Evolutionary conservation across 2,797 vertebrate genomes (phyloP).

Genomic region (Otolemur crassicaudatus): DNA sequence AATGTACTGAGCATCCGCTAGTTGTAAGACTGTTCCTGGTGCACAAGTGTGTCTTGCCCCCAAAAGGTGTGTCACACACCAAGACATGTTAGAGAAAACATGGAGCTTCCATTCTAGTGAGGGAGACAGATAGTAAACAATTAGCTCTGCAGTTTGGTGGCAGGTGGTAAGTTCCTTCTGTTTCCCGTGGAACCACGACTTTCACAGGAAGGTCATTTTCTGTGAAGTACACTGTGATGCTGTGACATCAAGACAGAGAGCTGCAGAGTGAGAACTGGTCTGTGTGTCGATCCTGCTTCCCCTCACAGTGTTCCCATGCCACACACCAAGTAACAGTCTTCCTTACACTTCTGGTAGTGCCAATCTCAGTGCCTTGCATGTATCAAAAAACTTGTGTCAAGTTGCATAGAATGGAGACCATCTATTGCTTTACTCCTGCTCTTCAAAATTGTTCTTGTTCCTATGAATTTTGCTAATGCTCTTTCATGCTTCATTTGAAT

Average conservation of each 20-base stretch:
- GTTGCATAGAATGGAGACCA: not conserved
- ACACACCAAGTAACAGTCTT: not conserved
- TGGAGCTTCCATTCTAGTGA: not conserved
- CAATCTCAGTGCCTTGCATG: not conserved
- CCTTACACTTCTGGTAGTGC: not conserved
- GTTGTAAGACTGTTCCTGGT: not conserved
- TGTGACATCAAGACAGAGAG: not conserved
- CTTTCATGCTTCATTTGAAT: conserved; percentile 30
- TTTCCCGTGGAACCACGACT: not conserved
- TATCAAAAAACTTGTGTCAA: not conserved
- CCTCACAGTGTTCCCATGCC: fast-evolving
- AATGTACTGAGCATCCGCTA: not conserved
- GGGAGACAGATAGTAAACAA: not conserved
- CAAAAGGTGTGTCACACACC: too few species aligned
- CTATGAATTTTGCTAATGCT: conserved; percentile 4
- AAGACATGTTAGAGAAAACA: not conserved
- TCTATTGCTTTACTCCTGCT: conserved; percentile 32
- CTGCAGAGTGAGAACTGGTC: too few species aligned
- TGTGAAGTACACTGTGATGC: too few species aligned
- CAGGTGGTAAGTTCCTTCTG: not conserved
- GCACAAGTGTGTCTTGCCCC: not conserved
- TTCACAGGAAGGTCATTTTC: not conserved
- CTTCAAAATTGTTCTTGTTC: not conserved
- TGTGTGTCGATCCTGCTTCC: not conserved
- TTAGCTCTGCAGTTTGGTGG: not conserved